Evolutionary conservation across 2,888 invertebrate species (phyloP).

Genomic region (Abrostola triplasia): DNA sequence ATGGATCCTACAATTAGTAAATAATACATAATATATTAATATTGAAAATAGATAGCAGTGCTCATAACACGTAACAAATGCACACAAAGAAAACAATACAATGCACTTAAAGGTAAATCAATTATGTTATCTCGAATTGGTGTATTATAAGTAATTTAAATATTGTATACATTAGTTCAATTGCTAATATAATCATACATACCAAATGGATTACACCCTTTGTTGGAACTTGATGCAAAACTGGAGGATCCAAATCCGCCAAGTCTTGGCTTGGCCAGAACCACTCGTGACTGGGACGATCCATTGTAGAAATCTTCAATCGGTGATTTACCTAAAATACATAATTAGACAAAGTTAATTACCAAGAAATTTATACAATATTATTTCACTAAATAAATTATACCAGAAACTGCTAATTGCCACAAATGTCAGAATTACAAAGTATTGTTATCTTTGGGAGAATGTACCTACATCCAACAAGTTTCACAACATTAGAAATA

Average conservation of each 20-base stretch:
- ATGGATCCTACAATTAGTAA: conserved; percentile 72
- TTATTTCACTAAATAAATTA: neutral
- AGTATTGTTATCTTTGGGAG: too few species aligned
- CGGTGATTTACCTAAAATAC: conserved; percentile 73
- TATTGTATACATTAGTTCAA: too few species aligned
- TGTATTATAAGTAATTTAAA: too few species aligned
- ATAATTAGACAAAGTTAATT: neutral
- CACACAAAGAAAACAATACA: too few species aligned
- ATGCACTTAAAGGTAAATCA: too few species aligned
- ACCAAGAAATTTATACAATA: neutral
- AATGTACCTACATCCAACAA: too few species aligned
- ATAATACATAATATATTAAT: neutral
- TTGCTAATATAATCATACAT: conserved; percentile 28
- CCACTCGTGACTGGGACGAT: conserved; percentile 77
- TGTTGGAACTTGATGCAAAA: conserved; percentile 77
- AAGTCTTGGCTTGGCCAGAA: conserved; percentile 82
- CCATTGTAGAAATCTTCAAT: conserved; percentile 80
- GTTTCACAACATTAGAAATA: too few species aligned
- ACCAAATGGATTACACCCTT: conserved; percentile 80
- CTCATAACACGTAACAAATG: too few species aligned
- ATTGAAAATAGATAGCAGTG: too few species aligned
- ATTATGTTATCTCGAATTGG: too few species aligned
- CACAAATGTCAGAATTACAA: too few species aligned
- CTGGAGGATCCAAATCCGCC: conserved; percentile 80
- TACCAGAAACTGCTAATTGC: neutral